These are phyloP conservation scores for Ardeotis arabs DNA, from an alignment of 2,113 vertebrate species.

Conservation along the genomic window DNA sequence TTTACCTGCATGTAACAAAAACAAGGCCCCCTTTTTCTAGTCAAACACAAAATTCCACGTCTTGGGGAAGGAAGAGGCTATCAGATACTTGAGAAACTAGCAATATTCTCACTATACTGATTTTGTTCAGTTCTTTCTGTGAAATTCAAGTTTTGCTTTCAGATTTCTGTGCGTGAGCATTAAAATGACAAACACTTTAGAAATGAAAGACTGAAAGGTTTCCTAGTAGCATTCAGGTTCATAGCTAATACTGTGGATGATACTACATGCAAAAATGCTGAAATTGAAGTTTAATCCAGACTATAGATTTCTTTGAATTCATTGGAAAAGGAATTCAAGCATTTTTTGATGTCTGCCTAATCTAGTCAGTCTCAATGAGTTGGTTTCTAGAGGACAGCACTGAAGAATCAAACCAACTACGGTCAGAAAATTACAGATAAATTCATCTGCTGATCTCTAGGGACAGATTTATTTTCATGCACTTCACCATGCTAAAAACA, in stretches of 20 bases:
- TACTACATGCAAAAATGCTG: neutral
- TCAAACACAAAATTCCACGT: neutral
- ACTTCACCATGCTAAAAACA: neutral
- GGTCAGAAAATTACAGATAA: neutral
- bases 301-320: neutral
- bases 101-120: neutral
- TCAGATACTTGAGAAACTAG: neutral
- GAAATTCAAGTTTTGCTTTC: neutral
- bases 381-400: neutral
- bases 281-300: neutral
- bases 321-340: neutral
- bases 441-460: neutral
- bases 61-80: neutral
- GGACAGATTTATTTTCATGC: neutral
- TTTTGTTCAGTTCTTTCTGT: neutral
- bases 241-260: neutral
- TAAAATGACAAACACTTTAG: neutral
- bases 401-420: neutral
- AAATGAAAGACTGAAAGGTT: neutral
- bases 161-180: neutral
- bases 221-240: neutral
- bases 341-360: neutral
- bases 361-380: neutral
- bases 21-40: neutral
- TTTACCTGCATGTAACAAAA: neutral